Evolutionary conservation across 2,797 vertebrate genomes (phyloP), one percentile per base, ranked within the genome.

Genomic region (Scyliorhinus canicula): DNA sequence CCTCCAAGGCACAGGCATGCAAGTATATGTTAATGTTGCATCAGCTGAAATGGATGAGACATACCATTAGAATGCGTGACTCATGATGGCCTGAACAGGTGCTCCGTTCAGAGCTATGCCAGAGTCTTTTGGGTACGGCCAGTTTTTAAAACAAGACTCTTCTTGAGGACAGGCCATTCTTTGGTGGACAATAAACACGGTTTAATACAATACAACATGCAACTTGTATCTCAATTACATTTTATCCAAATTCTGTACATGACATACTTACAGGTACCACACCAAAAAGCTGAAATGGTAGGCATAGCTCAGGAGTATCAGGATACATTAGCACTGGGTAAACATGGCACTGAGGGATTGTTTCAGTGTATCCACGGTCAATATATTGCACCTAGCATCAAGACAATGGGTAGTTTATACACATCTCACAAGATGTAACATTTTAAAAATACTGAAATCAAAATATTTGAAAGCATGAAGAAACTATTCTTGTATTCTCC

Each of bases 301-400:
- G 96, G 95, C 98, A 99, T 95, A 99, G 98, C 26, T 98, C 98
- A 95, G 99, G 98, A 95, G 97, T 96, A 55, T 97, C 96, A 1
- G 97, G 97, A 97, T 97, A 98, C 8, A 98, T 96, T 40, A 98
- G 97, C 95, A 96, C 96, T 35, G 99, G 99, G 95, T 98, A 98
- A 88, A 99, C 97, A 71, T 99, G 98, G 95, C 98, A 98, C 94
- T 97, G 97, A 1, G 98, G 98, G 96, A 99, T 98, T 96, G 96
- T 98, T 97, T 99, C 99, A 93, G 97, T 96, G 84, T 97, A 96
- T 11, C 99, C 99, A 65, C 79, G 97, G 96, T 99, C 99, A 96
- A 99, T 95, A 95, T 99, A 99, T 0, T 97, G 98, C 0, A 99
- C 98, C 99, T 99, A 91, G 0, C 0, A 74, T 52, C 67, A 55